Evolutionary conservation across 2,888 invertebrate species (phyloP).

Genomic region (Amiota mariae): DNA sequence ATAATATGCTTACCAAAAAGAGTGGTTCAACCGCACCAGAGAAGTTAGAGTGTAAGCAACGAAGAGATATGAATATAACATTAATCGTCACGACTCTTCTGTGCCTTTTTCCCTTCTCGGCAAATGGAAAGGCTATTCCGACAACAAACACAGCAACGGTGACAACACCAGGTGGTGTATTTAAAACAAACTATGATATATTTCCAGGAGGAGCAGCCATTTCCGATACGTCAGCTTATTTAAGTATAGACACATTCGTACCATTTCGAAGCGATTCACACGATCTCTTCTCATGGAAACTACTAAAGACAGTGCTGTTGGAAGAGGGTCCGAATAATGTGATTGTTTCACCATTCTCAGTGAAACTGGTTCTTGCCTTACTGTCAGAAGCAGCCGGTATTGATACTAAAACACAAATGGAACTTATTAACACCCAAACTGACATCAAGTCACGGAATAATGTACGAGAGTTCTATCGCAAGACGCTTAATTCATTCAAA

Average conservation of each 20-base stretch:
- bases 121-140: constrained; percentile 49
- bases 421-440: constrained; percentile 62
- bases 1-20: too few species aligned
- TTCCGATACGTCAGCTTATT: too few species aligned
- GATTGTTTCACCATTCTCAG: constrained; percentile 83
- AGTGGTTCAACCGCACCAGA: too few species aligned
- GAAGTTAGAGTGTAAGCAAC: too few species aligned
- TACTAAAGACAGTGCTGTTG: constrained; percentile 76
- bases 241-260: constrained; percentile 65
- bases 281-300: constrained; percentile 80
- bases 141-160: constrained; percentile 28
- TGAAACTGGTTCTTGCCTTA: constrained; percentile 83
- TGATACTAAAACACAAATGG: constrained; percentile 60
- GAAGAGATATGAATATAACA: too few species aligned
- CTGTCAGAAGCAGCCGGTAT: constrained; percentile 81
- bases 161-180: constrained; percentile 57
- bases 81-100: too few species aligned
- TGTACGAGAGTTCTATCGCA: constrained; percentile 68
- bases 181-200: constrained; percentile 54
- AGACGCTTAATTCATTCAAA: constrained; percentile 66
- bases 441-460: constrained; percentile 62
- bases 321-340: constrained; percentile 76
- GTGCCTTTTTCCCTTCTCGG: not conserved
- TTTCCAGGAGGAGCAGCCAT: constrained; percentile 36
- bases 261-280: constrained; percentile 71